A percentile compares a stretch with the other conserved stretches of the same genome.
phyloP scores from a whole-genome alignment of 2,888 invertebrate species.

The Tipula lateralis region DNA sequence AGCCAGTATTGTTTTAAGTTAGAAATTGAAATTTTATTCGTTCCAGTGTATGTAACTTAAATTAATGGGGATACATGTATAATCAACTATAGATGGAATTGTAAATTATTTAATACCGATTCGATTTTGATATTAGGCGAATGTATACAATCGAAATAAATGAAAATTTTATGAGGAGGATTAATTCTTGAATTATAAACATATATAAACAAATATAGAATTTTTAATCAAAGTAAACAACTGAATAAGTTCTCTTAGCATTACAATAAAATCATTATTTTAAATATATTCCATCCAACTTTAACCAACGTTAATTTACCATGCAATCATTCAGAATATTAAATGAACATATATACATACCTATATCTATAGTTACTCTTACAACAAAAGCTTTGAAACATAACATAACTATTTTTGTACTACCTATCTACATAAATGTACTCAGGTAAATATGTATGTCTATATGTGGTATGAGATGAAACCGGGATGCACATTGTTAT shows the following conservation, averaged over 20 bases:
- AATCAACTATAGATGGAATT: not conserved
- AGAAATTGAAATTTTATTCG: not conserved
- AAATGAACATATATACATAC: no score
- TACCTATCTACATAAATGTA: not conserved
- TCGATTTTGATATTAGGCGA: not conserved
- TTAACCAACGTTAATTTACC: no score
- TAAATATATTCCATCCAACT: not conserved
- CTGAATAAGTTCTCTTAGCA: no score
- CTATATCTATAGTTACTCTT: no score
- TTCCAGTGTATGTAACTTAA: not conserved
- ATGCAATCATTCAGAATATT: no score
- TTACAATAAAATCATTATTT: no score
- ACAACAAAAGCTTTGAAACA: not conserved
- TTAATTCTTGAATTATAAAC: no score
- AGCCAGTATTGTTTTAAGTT: not conserved
- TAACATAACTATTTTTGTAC: not conserved
- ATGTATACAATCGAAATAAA: no score
- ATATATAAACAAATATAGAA: no score
- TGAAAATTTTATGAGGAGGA: no score
- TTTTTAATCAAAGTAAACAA: no score
- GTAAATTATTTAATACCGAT: not conserved
- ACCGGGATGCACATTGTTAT: not conserved
- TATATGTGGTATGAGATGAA: not conserved
- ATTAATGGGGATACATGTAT: not conserved
- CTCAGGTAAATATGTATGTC: not conserved